phyloP scores from a whole-genome alignment of 2,797 vertebrate species.

The Chelon labrosus region DNA sequence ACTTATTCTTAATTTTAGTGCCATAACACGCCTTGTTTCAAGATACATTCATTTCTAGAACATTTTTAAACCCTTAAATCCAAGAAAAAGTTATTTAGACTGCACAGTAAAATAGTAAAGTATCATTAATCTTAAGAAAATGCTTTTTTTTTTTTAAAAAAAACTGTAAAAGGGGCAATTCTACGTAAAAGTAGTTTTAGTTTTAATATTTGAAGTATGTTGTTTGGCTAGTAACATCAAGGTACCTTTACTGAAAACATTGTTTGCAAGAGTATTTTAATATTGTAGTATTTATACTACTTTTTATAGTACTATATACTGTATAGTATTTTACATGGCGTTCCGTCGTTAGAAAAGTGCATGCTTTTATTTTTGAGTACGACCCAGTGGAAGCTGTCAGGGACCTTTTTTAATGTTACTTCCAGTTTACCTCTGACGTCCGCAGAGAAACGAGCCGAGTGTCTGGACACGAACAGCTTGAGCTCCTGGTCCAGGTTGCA shows the following conservation, averaged over 20 bases:
- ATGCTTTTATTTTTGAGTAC: not conserved
- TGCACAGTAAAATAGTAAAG: not conserved
- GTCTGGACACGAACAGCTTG: conserved; percentile 97
- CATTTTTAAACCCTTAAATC: not conserved
- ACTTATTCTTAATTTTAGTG: not conserved
- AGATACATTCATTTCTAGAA: not conserved
- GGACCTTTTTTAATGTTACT: not conserved
- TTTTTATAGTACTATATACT: not conserved
- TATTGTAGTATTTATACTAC: too few species aligned
- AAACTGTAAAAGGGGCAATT: too few species aligned
- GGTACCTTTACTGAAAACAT: not conserved
- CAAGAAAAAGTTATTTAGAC: not conserved
- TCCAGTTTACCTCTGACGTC: conserved; percentile 92
- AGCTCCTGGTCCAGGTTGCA: conserved; percentile 99
- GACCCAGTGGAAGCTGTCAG: not conserved
- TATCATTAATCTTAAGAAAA: too few species aligned
- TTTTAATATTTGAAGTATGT: not conserved
- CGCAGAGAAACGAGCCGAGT: conserved; percentile 96
- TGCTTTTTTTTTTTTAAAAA: too few species aligned
- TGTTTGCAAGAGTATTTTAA: not conserved
- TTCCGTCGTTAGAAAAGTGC: not conserved
- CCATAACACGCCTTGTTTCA: not conserved
- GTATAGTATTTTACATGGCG: not conserved
- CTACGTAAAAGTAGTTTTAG: not conserved
- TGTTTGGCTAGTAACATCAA: not conserved